These are phyloP conservation scores for Phrynosoma platyrhinos DNA, from an alignment of 2,113 vertebrate genomes.

Conservation along the genomic window DNA sequence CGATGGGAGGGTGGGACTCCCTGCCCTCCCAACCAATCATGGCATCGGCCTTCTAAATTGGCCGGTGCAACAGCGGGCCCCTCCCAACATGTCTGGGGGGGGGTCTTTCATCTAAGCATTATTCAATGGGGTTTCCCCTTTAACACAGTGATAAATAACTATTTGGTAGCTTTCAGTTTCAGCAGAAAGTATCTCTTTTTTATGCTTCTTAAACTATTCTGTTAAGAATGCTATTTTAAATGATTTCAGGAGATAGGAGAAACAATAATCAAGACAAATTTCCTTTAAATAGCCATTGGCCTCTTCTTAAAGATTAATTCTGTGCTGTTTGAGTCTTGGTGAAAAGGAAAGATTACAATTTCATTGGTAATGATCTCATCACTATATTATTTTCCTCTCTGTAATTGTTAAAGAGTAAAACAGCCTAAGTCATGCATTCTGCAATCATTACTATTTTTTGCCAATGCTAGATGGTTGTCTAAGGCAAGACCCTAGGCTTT, in stretches of 20 bases:
- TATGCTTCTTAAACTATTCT: constrained; percentile 16
- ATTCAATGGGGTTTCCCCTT: neutral
- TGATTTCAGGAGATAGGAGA: constrained; percentile 33
- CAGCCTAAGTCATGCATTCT: neutral
- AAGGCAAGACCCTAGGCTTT: neutral
- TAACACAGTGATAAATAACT: neutral
- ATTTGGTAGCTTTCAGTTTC: neutral
- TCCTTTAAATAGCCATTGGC: constrained; percentile 36
- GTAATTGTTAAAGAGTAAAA: constrained; percentile 16
- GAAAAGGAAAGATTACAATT: constrained; percentile 11
- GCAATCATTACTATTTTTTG: neutral
- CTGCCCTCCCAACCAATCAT: too few relatives aligned
- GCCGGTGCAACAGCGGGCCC: too few relatives aligned
- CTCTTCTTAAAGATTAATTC: constrained; percentile 34
- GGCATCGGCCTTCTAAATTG: too few relatives aligned
- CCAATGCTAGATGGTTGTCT: neutral
- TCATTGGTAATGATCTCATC: constrained; percentile 37
- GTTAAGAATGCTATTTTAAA: constrained; percentile 43
- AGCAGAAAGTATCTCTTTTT: constrained; percentile 23
- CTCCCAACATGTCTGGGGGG: too few relatives aligned
- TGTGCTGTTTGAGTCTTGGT: constrained; percentile 6
- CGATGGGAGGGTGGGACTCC: too few relatives aligned
- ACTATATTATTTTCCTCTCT: constrained; percentile 34
- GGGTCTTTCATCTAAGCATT: neutral
- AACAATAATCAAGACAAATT: constrained; percentile 40